phyloP scores from a whole-genome alignment of 2,797 vertebrate species.

The Falco concolor region DNA sequence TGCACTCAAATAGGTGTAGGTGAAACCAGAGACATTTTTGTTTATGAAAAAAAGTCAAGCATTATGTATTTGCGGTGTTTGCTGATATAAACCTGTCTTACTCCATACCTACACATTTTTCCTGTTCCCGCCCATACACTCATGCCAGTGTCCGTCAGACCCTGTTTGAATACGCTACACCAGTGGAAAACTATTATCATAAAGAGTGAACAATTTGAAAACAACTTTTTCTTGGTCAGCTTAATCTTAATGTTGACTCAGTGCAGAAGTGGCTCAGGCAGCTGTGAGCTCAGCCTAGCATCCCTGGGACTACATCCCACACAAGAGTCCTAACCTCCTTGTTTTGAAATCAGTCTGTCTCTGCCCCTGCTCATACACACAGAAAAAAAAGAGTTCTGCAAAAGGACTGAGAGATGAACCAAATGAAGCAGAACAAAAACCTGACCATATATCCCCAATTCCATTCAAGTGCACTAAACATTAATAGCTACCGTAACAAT shows the following conservation, averaged over 20 bases:
- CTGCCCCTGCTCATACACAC: neutral
- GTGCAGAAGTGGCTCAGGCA: neutral
- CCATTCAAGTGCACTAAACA: neutral
- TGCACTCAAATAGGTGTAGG: neutral
- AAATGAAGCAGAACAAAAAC: neutral
- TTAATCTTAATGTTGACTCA: neutral
- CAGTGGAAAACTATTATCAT: neutral
- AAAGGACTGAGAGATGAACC: neutral
- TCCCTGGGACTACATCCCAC: neutral
- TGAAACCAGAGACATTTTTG: neutral
- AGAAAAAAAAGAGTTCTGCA: neutral
- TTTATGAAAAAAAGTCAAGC: neutral
- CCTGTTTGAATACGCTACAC: neutral
- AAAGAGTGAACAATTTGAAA: neutral
- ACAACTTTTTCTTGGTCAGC: neutral
- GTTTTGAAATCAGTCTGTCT: neutral
- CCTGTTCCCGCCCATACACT: neutral
- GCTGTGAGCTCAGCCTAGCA: neutral
- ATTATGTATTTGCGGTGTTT: neutral
- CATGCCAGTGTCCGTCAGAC: neutral
- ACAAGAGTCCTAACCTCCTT: too few relatives aligned
- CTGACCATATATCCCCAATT: neutral
- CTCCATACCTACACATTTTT: neutral
- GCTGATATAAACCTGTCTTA: neutral
- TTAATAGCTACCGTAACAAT: neutral